Evolutionary conservation across 2,797 vertebrate species (phyloP), one percentile per base, ranked within the genome.

Genomic region (Aplochiton taeniatus): DNA sequence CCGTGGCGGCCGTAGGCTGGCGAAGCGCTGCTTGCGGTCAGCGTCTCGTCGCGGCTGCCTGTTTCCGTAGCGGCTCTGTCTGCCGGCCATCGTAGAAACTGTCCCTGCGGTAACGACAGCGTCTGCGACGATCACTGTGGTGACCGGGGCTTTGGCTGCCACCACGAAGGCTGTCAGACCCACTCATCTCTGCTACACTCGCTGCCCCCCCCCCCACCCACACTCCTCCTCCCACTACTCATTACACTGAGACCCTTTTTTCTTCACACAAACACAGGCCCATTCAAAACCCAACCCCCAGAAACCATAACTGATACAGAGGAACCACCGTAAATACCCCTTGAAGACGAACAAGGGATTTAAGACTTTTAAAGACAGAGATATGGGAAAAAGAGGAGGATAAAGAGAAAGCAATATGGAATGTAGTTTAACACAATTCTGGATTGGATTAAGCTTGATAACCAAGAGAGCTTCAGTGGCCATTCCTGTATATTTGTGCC

Each of bases 121-220:
- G n/a, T n/a, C n/a, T n/a, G n/a, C 8, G 17, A 43, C 31, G n/a
- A 31, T 66, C 41, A 41, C 65, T 47, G 20, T 48, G 11, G 47
- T 54, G 9, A n/a, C 65, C 43, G 4, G 65, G 54, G 57, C 74
- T 71, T 63, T 58, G 80, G 77, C 78, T 72, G 70, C 78, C 79
- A 75, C 68, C 76, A 31, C 71, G 70, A 80, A 78, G 78, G 72
- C 81, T 63, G 80, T 80, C 75, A 81, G 74, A 55, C 75, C 44
- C 77, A 8, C 76, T 86, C 82, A 82, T 90, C 76, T 74, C 75
- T n/a, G n/a, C n/a, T n/a, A n/a, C 79, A 83, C 76, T 68, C 17
- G n/a, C 65, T 17, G 19, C 63, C 45, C 62, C 31, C 13, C 47
- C 57, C 72, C 14, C 48, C 65, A 77, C 62, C 12, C 49, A 11